These are phyloP conservation scores for Alcis repandata DNA, from an alignment of 2,888 invertebrate genomes.

Conservation along the genomic window DNA sequence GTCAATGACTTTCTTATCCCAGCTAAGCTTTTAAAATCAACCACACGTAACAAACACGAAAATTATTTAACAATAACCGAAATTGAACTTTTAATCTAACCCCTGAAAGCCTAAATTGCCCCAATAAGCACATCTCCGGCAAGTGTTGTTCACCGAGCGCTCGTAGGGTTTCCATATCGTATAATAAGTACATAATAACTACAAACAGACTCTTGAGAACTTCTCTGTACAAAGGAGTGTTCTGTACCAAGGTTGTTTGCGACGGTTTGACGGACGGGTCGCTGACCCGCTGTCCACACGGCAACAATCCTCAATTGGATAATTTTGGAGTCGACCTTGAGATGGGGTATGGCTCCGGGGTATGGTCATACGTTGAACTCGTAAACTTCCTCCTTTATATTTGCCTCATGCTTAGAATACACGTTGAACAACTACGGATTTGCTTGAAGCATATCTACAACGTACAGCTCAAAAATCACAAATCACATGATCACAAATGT, in stretches of 20 bases:
- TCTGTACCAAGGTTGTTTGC: slow-evolving; percentile 50
- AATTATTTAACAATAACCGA: slow-evolving; percentile 4
- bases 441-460: too few species aligned
- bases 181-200: slow-evolving; percentile 55
- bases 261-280: slow-evolving; percentile 40
- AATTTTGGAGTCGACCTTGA: slow-evolving; percentile 37
- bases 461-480: too few species aligned
- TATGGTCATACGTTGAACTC: slow-evolving; percentile 30
- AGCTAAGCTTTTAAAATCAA: neutral
- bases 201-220: slow-evolving; percentile 36
- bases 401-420: neutral
- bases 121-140: slow-evolving; percentile 3
- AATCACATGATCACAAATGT: too few species aligned
- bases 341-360: slow-evolving; percentile 57
- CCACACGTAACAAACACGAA: slow-evolving; percentile 3
- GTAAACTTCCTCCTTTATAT: slow-evolving; percentile 3
- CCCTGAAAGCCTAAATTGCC: slow-evolving; percentile 5
- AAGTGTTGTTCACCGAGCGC: slow-evolving; percentile 43
- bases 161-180: slow-evolving; percentile 43
- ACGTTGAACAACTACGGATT: neutral
- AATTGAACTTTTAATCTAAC: slow-evolving; percentile 2
- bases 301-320: slow-evolving; percentile 32
- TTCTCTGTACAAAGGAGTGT: slow-evolving; percentile 43
- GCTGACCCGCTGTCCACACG: slow-evolving; percentile 40
- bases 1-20: neutral